Conservation (phyloP, 2,888 invertebrate genomes). For the Neria commutata region DNA sequence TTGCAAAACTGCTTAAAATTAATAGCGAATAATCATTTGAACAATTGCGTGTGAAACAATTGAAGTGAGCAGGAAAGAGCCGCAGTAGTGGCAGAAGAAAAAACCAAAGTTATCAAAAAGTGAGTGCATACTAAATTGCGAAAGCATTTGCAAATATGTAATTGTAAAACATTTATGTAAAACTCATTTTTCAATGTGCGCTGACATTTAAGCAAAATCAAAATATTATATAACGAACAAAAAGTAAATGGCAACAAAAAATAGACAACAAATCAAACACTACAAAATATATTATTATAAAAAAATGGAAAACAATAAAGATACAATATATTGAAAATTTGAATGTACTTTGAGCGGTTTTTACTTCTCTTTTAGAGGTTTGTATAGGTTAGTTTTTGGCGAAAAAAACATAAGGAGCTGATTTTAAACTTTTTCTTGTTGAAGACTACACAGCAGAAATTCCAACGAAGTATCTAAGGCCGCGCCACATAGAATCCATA, state of each 20-base stretch:
- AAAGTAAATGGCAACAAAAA: conserved; percentile 28
- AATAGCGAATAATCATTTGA: background rate
- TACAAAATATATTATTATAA: conserved; percentile 9
- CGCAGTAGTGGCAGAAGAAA: too few relatives aligned
- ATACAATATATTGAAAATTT: background rate
- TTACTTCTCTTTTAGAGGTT: too few relatives aligned
- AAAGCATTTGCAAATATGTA: conserved; percentile 27
- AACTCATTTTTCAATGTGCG: conserved; percentile 34
- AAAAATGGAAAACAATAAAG: conserved; percentile 17
- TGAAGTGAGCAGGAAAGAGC: too few relatives aligned
- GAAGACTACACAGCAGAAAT: too few relatives aligned
- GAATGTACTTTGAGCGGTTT: background rate
- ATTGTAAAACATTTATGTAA: conserved; percentile 31
- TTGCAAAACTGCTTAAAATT: too few relatives aligned
- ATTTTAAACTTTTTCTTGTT: too few relatives aligned
- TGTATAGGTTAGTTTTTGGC: too few relatives aligned
- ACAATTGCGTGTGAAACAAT: too few relatives aligned
- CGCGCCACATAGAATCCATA: too few relatives aligned
- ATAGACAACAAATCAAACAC: background rate
- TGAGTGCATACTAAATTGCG: background rate
- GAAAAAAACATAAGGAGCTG: too few relatives aligned
- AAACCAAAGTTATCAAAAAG: conserved; percentile 1
- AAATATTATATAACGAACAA: conserved; percentile 18
- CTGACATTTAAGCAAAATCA: conserved; percentile 21
- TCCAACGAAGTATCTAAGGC: too few relatives aligned